A percentile compares a stretch with the other conserved stretches of the same genome.
Evolutionary conservation across 2,888 invertebrate genomes (phyloP).

Genomic region (Monochamus alternatus): DNA sequence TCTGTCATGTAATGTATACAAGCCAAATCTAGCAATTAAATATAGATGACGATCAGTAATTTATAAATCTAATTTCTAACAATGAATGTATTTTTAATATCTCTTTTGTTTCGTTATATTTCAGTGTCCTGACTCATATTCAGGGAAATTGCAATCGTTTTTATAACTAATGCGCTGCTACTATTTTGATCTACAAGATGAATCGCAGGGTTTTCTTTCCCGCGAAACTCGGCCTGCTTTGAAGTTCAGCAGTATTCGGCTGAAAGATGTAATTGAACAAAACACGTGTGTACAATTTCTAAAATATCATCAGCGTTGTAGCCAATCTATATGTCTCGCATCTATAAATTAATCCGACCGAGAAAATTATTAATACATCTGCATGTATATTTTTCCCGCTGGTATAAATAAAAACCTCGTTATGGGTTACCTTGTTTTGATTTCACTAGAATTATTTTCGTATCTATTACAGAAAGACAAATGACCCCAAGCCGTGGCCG

Average conservation of each 20-base stretch:
- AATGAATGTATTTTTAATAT: too few relatives aligned
- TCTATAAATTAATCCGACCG: conserved; percentile 3
- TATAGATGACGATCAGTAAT: too few relatives aligned
- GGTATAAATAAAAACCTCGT: conserved; percentile 25
- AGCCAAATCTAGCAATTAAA: too few relatives aligned
- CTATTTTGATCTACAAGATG: neutral
- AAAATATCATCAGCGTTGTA: conserved; percentile 8
- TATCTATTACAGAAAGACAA: conserved; percentile 25
- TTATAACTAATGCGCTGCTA: neutral
- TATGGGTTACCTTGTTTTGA: conserved; percentile 10
- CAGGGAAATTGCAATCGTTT: neutral
- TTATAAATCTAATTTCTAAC: too few relatives aligned
- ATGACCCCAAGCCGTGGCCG: neutral
- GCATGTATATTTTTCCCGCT: neutral
- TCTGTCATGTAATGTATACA: too few relatives aligned
- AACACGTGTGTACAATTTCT: conserved; percentile 1
- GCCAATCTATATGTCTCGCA: neutral
- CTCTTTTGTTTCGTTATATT: too few relatives aligned
- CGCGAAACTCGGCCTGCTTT: neutral
- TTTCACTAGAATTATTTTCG: conserved; percentile 22
- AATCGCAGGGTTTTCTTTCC: neutral
- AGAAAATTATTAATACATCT: conserved; percentile 9
- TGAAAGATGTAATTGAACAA: conserved; percentile 13
- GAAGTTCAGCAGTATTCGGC: conserved; percentile 4
- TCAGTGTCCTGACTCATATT: too few relatives aligned